Evolutionary conservation across 2,888 invertebrate genomes (phyloP).

Genomic region (Punctoribates punctum): DNA sequence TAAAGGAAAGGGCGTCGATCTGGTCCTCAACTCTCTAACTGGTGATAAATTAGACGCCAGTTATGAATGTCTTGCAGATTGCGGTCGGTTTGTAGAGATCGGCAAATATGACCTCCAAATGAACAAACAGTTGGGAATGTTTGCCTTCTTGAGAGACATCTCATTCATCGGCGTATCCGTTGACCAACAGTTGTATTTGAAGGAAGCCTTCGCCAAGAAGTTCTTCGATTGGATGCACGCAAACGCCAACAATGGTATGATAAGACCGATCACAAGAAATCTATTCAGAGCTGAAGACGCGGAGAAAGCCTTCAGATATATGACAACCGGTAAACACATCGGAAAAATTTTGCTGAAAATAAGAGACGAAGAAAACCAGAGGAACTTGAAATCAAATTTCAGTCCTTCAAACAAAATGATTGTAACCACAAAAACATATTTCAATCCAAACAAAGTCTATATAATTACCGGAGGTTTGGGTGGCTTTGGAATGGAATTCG

Average conservation of each 20-base stretch:
- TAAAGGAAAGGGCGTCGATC: slow-evolving; percentile 79
- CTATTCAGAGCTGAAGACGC: slow-evolving; percentile 78
- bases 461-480: slow-evolving; percentile 73
- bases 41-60: slow-evolving; percentile 92
- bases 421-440: slow-evolving; percentile 78
- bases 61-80: slow-evolving; percentile 79
- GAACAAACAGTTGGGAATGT: slow-evolving; percentile 64
- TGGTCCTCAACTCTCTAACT: slow-evolving; percentile 93
- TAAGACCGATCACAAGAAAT: not conserved
- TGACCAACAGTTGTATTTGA: slow-evolving; percentile 65
- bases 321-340: slow-evolving; percentile 97
- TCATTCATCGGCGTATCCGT: slow-evolving; percentile 59
- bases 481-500: slow-evolving; percentile 92
- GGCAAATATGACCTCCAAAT: slow-evolving; percentile 95
- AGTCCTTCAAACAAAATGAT: not conserved
- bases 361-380: slow-evolving; percentile 50
- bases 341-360: slow-evolving; percentile 87
- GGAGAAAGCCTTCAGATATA: slow-evolving; percentile 85
- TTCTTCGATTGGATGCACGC: slow-evolving; percentile 8
- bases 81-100: slow-evolving; percentile 95
- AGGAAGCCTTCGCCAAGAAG: not conserved
- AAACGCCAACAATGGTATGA: not conserved
- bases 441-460: slow-evolving; percentile 59
- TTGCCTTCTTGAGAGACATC: slow-evolving; percentile 56
- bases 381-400: not conserved